phyloP scores from a whole-genome alignment of 2,113 vertebrate genomes.

The Callithrix jacchus region DNA sequence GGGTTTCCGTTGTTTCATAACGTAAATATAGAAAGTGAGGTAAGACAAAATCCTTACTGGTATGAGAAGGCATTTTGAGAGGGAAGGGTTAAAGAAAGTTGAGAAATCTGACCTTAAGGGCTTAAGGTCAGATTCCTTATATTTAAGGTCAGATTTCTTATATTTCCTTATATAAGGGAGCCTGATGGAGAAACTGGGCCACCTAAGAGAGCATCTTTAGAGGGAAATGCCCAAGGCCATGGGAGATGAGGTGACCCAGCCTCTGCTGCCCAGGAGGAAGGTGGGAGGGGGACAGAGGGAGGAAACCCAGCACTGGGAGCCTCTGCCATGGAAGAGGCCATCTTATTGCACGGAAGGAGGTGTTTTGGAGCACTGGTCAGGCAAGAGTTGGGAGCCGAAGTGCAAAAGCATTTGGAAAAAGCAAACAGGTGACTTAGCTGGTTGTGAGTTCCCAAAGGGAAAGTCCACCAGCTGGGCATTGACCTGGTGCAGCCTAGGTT shows the following conservation, averaged over 20 bases:
- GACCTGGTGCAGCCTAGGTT: not conserved
- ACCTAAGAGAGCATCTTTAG: not conserved
- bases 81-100: not conserved
- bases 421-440: not conserved
- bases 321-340: not conserved
- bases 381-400: not conserved
- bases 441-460: not conserved
- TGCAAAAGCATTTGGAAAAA: not conserved
- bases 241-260: not conserved
- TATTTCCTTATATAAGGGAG: not conserved
- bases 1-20: not conserved
- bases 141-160: too few species aligned
- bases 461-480: too few species aligned
- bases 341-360: not conserved
- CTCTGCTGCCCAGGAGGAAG: not conserved
- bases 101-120: not conserved
- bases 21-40: not conserved
- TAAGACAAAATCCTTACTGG: not conserved
- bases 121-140: not conserved
- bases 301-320: not conserved
- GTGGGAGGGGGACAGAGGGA: not conserved
- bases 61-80: not conserved
- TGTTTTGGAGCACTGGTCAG: not conserved
- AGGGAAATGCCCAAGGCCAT: not conserved
- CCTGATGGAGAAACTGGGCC: not conserved